These are phyloP conservation scores for Rhinichthys osculus DNA, from an alignment of 2,797 vertebrate genomes.

Conservation along the genomic window DNA sequence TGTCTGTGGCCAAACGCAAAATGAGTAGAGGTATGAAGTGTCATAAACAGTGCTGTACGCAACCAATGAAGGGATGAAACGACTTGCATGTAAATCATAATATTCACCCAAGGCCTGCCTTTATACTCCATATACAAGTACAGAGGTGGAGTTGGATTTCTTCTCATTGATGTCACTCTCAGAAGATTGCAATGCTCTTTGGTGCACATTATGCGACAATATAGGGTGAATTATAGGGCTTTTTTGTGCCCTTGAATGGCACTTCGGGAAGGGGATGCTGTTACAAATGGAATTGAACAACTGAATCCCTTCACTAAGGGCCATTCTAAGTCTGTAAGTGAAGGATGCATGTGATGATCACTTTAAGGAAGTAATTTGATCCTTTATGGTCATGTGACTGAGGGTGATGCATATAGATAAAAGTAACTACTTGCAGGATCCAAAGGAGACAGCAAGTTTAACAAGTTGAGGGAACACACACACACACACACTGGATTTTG, in stretches of 20 bases:
- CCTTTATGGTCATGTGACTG: neutral
- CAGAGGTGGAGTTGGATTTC: conserved; percentile 15
- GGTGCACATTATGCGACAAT: neutral
- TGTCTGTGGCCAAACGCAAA: conserved; percentile 83
- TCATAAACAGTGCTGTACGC: neutral
- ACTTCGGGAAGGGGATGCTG: neutral
- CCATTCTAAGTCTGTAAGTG: neutral
- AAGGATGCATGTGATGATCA: neutral
- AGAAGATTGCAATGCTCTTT: neutral
- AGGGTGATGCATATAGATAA: neutral
- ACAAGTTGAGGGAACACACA: neutral
- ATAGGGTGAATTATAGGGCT: neutral
- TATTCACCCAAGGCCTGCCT: neutral
- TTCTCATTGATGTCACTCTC: conserved; percentile 18
- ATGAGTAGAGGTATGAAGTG: conserved; percentile 81
- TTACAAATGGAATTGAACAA: neutral
- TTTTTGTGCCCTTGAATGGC: neutral
- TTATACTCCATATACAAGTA: neutral
- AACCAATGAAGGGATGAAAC: neutral
- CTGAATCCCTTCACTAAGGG: neutral
- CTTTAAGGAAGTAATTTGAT: neutral
- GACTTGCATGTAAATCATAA: neutral
- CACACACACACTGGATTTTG: no score
- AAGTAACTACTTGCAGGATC: neutral
- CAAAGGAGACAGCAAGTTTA: neutral